Percentiles rank a stretch among this genome's conserved stretches.
phyloP scores from a whole-genome alignment of 1,140 invertebrate species.

The Drosophila miranda region DNA sequence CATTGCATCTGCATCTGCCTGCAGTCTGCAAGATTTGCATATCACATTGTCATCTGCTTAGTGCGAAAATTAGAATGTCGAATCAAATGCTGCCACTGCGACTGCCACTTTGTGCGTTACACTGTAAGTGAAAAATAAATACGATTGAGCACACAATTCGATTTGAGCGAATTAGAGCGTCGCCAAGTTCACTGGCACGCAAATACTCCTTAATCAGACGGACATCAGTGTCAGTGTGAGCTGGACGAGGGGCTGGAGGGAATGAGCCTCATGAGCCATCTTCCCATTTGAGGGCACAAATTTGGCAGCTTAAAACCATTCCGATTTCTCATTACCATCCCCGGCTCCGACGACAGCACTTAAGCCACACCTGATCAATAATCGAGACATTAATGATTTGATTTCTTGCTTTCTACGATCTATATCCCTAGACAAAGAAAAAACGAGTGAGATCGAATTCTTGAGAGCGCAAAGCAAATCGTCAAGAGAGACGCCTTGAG shows the following conservation, averaged over 20 bases:
- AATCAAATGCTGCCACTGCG: conserved; percentile 17
- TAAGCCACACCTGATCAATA: too few species aligned
- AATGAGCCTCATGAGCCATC: too few species aligned
- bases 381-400: neutral
- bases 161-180: neutral
- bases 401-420: neutral
- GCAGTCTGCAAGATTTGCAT: conserved; percentile 33
- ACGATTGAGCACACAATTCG: conserved; percentile 15
- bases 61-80: conserved; percentile 20
- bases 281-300: neutral
- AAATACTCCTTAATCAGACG: too few species aligned
- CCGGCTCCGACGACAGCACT: too few species aligned
- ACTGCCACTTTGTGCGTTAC: conserved; percentile 7
- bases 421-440: too few species aligned
- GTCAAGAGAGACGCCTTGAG: too few species aligned
- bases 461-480: too few species aligned
- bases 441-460: too few species aligned
- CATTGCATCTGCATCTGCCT: neutral
- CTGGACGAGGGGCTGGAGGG: too few species aligned
- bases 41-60: conserved; percentile 36
- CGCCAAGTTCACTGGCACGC: neutral
- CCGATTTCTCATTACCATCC: neutral
- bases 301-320: neutral
- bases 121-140: conserved; percentile 1
- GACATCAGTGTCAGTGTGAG: too few species aligned